Evolutionary conservation across 2,797 vertebrate genomes (phyloP), one percentile per base, ranked within the genome.

Genomic region (Arctocebus calabarensis): DNA sequence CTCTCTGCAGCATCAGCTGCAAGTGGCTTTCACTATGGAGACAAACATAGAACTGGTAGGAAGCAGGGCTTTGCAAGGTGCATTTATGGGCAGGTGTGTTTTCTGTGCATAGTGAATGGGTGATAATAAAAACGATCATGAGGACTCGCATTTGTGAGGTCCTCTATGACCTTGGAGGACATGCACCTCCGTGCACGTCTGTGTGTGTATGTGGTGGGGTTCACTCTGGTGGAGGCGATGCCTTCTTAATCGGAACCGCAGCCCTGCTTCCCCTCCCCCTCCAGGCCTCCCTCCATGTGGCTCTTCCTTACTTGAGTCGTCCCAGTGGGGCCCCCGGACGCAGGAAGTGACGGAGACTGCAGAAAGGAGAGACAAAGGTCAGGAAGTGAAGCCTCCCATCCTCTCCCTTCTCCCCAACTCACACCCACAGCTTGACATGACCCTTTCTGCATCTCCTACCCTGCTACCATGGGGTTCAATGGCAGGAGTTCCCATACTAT

Each of bases 281-380:
- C 22, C 32, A 22, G 64, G 32, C 32, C 71, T 57, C 23, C 16
- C 0, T 74, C 20, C 37, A 7, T 0, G 1, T 0, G 4, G 32
- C 55, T n/a, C 43, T 37, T 94, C 84, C 97, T 97, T 90, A 98
- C 97, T 96, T 97, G 71, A 0, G 2, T 19, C 17, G 3, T 5
- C 25, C 78, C 17, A 1, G 20, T 7, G 27, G 81, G 40, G 0
- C 37, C 22, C 9, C 43, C 93, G 37, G 1, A 91, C 74, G 95
- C 95, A 96, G 91, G 87, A 70, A 84, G 84, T 13, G 17, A 74
- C 48, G 12, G 48, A 52, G 48, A 52, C 98, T 98, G 96, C 12
- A 62, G 95, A 95, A 52, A 94, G 88, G 71, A 91, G 45, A 98
- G 48, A 97, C 20, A 40, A 78, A 9, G 48, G 68, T 97, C 66